Percentiles rank a stretch among this genome's conserved stretches.
phyloP scores from a whole-genome alignment of 2,113 vertebrate species.

The cattle (Bos taurus) region ARS-UCD2.0 NC_037335.1:89971001-89971500 shows the following conservation, averaged over 20 bases:
- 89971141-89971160: fast-evolving
- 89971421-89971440: no score
- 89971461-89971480: not conserved
- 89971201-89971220: not conserved
- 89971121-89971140: no score
- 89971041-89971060: not conserved
- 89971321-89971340: not conserved
- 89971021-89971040: not conserved
- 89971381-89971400: no score
- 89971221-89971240: not conserved
- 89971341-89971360: not conserved
- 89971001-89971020: not conserved
- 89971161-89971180: not conserved
- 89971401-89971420: not conserved
- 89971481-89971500: not conserved
- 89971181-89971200: not conserved
- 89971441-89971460: not conserved
- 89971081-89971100: not conserved
- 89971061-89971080: fast-evolving
- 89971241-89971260: not conserved
- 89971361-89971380: not conserved
- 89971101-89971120: not conserved
- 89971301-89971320: not conserved
- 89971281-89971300: not conserved
- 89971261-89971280: not conserved